Conservation (phyloP, 2,113 vertebrate species). For the Myxocyprinus asiaticus region DNA sequence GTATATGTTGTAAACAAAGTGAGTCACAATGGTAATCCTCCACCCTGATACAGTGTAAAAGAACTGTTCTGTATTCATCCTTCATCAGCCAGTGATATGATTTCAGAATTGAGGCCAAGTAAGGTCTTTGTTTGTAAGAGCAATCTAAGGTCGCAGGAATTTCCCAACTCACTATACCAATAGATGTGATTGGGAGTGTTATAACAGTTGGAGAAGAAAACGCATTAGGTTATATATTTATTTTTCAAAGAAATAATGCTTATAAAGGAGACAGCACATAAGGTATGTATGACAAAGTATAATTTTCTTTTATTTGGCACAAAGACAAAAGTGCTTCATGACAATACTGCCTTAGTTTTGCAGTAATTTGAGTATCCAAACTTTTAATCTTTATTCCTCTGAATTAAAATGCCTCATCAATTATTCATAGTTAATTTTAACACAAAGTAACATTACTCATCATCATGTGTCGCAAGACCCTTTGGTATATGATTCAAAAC, state of each 20-base stretch:
- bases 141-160: constrained; percentile 10
- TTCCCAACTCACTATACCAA: constrained; percentile 10
- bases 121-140: neutral
- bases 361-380: neutral
- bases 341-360: constrained; percentile 66
- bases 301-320: constrained; percentile 70
- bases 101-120: constrained; percentile 3
- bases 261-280: constrained; percentile 38
- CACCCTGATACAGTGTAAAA: constrained; percentile 45
- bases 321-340: constrained; percentile 75
- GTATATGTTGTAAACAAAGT: constrained; percentile 55
- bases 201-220: neutral
- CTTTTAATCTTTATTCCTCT: neutral
- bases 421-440: constrained; percentile 6
- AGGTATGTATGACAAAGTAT: constrained; percentile 55
- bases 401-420: neutral
- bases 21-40: constrained; percentile 52
- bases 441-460: neutral
- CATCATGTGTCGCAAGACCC: neutral
- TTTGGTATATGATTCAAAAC: constrained; percentile 1
- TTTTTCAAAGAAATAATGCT: constrained; percentile 35
- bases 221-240: constrained; percentile 25
- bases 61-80: constrained; percentile 52
- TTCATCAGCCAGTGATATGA: constrained; percentile 37
- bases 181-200: neutral